Conservation (phyloP, 2,113 vertebrate species). For the Strix uralensis region DNA sequence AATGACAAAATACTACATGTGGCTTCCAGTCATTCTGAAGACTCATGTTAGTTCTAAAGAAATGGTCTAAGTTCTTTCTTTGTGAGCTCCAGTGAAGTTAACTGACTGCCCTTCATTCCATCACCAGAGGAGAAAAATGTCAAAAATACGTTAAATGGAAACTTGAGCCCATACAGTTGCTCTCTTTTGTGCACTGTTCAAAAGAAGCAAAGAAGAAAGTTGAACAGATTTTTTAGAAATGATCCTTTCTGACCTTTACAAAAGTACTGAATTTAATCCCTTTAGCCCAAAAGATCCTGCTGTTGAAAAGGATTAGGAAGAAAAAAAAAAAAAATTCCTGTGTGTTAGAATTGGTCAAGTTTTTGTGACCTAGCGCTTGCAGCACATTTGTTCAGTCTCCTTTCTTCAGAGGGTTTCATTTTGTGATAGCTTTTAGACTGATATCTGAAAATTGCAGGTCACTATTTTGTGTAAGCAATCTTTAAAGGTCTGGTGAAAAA, state of each 20-base stretch:
- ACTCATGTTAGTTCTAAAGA: not conserved
- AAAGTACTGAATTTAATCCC: slow-evolving; percentile 30
- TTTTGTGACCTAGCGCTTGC: not conserved
- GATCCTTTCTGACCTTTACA: slow-evolving; percentile 28
- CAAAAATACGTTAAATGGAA: slow-evolving; percentile 47
- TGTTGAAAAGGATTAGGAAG: slow-evolving; percentile 11
- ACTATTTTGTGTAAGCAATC: not conserved
- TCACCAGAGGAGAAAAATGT: slow-evolving; percentile 1
- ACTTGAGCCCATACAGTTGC: not conserved
- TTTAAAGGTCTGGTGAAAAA: not conserved
- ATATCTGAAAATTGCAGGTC: not conserved
- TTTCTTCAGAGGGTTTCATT: not conserved
- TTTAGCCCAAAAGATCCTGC: slow-evolving; percentile 10
- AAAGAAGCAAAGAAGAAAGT: slow-evolving; percentile 26
- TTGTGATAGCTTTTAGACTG: not conserved
- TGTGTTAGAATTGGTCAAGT: not conserved
- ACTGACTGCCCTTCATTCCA: not conserved
- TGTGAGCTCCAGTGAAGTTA: not conserved
- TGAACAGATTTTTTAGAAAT: slow-evolving; percentile 10
- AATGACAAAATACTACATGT: not conserved
- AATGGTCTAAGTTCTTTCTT: not conserved
- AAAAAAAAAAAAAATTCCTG: not conserved
- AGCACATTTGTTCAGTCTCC: not conserved
- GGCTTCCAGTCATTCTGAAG: not conserved
- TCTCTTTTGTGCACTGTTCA: not conserved